These are phyloP conservation scores for Odontamblyopus lacepedii DNA, from an alignment of 2,797 vertebrate genomes.

Conservation along the genomic window DNA sequence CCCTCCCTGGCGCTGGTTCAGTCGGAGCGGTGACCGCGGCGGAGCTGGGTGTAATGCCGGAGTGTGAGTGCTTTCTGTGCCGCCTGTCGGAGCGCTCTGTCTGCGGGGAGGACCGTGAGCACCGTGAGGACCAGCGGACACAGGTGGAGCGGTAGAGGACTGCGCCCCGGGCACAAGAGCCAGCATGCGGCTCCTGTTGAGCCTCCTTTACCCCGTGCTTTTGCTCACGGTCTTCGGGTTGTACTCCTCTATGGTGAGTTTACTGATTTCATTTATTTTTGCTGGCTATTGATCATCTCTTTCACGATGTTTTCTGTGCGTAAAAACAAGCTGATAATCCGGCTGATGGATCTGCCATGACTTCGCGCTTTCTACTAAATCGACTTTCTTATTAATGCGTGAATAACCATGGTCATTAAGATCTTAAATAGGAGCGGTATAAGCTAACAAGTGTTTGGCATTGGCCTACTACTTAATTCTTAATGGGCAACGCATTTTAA, in stretches of 20 bases:
- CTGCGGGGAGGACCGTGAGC: constrained; percentile 24
- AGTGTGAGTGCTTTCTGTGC: constrained; percentile 31
- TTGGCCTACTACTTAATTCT: not conserved
- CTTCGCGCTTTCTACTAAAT: constrained; percentile 9
- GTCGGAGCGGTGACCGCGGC: constrained; percentile 24
- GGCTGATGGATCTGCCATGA: not conserved
- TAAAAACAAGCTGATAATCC: not conserved
- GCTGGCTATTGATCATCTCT: not conserved
- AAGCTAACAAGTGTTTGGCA: not conserved
- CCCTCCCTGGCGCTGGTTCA: constrained; percentile 48
- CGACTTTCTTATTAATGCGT: not conserved
- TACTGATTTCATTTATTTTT: not conserved
- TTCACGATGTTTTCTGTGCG: not conserved
- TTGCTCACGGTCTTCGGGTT: constrained; percentile 85
- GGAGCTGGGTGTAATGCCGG: constrained; percentile 53
- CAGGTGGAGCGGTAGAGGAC: constrained; percentile 60
- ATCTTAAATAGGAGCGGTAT: not conserved
- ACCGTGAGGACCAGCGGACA: constrained; percentile 5
- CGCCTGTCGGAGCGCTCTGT: constrained; percentile 49
- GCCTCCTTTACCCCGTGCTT: constrained; percentile 83
- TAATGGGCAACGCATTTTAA: not conserved
- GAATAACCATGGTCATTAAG: not conserved
- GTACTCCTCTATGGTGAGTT: constrained; percentile 90
- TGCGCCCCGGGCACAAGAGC: constrained; percentile 67
- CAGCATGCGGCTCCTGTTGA: constrained; percentile 84